Evolutionary conservation across 1,140 invertebrate genomes (phyloP).

Genomic region (Lordiphosa collinella): DNA sequence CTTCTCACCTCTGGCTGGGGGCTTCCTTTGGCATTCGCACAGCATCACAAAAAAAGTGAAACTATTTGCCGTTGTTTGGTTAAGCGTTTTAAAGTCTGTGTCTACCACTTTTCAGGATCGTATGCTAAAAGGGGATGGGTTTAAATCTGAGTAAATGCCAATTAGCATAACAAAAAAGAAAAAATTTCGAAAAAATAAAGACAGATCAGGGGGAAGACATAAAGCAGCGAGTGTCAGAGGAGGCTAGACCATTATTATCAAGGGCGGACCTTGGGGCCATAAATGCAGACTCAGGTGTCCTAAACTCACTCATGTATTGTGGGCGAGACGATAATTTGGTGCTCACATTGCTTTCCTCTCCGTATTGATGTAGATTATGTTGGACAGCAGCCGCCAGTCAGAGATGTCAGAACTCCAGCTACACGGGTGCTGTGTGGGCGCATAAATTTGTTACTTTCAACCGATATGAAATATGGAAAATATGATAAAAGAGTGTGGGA

Average conservation of each 20-base stretch:
- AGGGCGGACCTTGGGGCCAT: constrained; percentile 22
- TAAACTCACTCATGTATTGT: constrained; percentile 40
- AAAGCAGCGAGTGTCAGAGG: neutral
- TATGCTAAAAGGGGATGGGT: constrained; percentile 10
- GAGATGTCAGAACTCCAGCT: constrained; percentile 28
- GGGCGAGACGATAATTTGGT: constrained; percentile 53
- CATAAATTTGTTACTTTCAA: constrained; percentile 60
- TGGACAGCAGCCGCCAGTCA: constrained; percentile 53
- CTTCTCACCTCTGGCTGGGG: constrained; percentile 44
- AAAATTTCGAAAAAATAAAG: too few relatives aligned
- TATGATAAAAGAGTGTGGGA: constrained; percentile 46
- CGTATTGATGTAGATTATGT: constrained; percentile 63
- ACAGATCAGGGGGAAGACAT: constrained; percentile 15
- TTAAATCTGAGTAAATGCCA: constrained; percentile 60
- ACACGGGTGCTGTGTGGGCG: constrained; percentile 52
- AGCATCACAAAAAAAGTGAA: constrained; percentile 47
- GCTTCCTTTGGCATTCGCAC: constrained; percentile 56
- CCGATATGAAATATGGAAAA: constrained; percentile 66
- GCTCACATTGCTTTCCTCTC: constrained; percentile 5
- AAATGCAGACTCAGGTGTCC: constrained; percentile 73
- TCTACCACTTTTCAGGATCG: constrained; percentile 29
- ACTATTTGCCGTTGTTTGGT: constrained; percentile 69
- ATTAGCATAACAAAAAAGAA: constrained; percentile 69
- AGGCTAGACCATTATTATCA: constrained; percentile 32
- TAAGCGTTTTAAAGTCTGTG: constrained; percentile 71